These are phyloP conservation scores for Polypedilum pembai DNA, from an alignment of 1,140 invertebrate species.

Conservation along the genomic window DNA sequence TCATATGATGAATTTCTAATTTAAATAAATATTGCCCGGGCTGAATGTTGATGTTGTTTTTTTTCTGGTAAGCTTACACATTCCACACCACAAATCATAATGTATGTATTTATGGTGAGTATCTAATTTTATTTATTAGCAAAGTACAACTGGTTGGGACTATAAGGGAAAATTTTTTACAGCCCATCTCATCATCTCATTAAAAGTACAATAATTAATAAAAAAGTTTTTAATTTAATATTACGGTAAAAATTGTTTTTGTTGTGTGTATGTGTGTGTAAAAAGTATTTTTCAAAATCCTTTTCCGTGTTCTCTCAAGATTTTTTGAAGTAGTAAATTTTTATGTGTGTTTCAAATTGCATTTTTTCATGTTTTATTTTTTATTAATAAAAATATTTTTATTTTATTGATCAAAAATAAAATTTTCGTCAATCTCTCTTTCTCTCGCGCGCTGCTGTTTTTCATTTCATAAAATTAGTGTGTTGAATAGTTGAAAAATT, in stretches of 20 bases:
- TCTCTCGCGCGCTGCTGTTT: background rate
- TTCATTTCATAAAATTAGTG: background rate
- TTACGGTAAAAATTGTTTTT: slow-evolving; percentile 11
- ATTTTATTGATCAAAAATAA: slow-evolving; percentile 14
- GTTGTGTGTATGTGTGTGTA: background rate
- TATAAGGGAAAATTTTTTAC: background rate
- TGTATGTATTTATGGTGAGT: background rate
- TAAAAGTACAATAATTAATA: slow-evolving; percentile 15
- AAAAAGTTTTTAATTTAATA: slow-evolving; percentile 20
- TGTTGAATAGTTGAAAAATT: background rate
- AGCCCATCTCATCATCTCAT: background rate
- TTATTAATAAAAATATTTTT: slow-evolving; percentile 14
- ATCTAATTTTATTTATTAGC: background rate
- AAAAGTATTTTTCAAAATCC: background rate
- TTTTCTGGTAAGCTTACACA: background rate
- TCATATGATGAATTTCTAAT: background rate
- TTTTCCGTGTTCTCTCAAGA: no score
- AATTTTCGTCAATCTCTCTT: slow-evolving; percentile 8
- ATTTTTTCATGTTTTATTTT: slow-evolving; percentile 1
- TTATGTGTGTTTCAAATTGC: background rate
- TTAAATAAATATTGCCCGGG: background rate
- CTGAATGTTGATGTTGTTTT: background rate
- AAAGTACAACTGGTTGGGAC: background rate
- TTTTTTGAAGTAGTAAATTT: no score
- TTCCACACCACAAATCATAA: background rate